phyloP scores from a whole-genome alignment of 2,888 invertebrate species.

The Glyphotaelius pellucidus region DNA sequence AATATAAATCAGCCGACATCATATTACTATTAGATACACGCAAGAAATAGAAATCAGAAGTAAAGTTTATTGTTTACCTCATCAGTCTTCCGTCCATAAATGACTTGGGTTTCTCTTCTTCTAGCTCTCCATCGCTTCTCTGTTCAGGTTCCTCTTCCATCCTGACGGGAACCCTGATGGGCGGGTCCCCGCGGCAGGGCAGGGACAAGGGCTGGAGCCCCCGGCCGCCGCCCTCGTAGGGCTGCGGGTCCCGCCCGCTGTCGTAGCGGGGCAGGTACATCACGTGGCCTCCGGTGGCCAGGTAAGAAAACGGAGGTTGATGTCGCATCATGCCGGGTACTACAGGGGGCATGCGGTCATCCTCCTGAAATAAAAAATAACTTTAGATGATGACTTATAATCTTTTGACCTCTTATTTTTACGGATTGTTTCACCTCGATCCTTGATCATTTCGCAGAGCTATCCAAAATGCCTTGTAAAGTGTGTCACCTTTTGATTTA shows the following conservation, averaged over 20 bases:
- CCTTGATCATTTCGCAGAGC: neutral
- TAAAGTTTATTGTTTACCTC: constrained; percentile 52
- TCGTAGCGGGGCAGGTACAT: constrained; percentile 85
- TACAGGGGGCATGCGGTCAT: constrained; percentile 68
- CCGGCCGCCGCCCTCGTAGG: constrained; percentile 20
- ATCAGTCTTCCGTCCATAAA: constrained; percentile 62
- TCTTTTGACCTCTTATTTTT: neutral
- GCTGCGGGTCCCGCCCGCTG: constrained; percentile 58
- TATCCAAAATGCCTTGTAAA: neutral
- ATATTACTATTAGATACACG: neutral
- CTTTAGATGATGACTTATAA: neutral
- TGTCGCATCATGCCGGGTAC: constrained; percentile 67
- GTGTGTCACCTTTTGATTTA: neutral
- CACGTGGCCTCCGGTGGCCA: constrained; percentile 83
- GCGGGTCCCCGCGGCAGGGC: constrained; percentile 23
- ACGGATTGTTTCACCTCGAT: neutral
- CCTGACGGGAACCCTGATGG: neutral
- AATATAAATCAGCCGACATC: neutral
- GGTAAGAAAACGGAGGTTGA: constrained; percentile 72
- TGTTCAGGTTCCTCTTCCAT: constrained; percentile 49
- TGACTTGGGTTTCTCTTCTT: constrained; percentile 59
- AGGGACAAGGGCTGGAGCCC: neutral
- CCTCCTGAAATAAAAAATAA: constrained; percentile 68
- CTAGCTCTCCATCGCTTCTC: constrained; percentile 64
- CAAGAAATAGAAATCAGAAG: neutral